Conservation (phyloP, 2,888 invertebrate genomes). For the Epiblema foenella region DNA sequence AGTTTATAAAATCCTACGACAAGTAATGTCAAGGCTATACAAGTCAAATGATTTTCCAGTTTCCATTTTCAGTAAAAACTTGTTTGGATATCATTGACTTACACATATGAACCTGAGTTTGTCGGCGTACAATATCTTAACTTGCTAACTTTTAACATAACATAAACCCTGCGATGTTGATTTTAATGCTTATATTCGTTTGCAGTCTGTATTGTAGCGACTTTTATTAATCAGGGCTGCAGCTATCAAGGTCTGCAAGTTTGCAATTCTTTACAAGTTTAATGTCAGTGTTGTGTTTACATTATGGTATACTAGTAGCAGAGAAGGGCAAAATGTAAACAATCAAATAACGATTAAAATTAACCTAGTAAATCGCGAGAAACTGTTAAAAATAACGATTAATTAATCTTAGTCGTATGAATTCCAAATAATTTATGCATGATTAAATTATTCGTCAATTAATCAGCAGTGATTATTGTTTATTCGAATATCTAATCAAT, state of each 20-base stretch:
- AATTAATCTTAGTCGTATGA: too few relatives aligned
- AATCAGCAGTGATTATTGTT: too few relatives aligned
- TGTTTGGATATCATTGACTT: constrained; percentile 63
- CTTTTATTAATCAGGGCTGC: constrained; percentile 58
- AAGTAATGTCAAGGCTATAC: constrained; percentile 77
- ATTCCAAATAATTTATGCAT: too few relatives aligned
- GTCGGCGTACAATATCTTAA: constrained; percentile 46
- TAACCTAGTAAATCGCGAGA: too few relatives aligned
- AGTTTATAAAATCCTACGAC: constrained; percentile 52
- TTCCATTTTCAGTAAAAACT: constrained; percentile 83
- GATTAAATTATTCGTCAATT: too few relatives aligned
- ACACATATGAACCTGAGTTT: constrained; percentile 54
- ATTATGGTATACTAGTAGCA: constrained; percentile 57
- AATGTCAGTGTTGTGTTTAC: constrained; percentile 80
- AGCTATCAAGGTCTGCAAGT: constrained; percentile 78
- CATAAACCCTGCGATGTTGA: constrained; percentile 42
- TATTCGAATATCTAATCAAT: too few relatives aligned
- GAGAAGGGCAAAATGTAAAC: too few relatives aligned
- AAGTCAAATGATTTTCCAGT: constrained; percentile 74
- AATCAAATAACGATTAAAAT: too few relatives aligned
- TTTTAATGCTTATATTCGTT: constrained; percentile 52
- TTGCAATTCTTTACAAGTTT: constrained; percentile 74
- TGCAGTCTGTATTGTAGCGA: constrained; percentile 46
- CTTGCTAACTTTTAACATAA: constrained; percentile 37
- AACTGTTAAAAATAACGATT: too few relatives aligned